Evolutionary conservation across 1,140 invertebrate species (phyloP).

Genomic region (Trichoplusia ni): DNA sequence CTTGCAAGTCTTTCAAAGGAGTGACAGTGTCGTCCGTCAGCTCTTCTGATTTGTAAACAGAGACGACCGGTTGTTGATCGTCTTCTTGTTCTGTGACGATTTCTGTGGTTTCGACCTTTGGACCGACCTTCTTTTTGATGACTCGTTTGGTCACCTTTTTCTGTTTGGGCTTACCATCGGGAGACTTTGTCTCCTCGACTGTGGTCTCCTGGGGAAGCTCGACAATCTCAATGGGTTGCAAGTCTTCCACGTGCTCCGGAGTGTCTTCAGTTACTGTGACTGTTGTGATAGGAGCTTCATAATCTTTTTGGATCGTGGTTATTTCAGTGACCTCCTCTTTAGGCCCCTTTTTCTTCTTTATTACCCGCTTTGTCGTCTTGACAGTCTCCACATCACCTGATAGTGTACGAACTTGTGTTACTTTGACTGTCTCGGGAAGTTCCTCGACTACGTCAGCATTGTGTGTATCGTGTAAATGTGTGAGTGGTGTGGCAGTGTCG

Average conservation of each 20-base stretch:
- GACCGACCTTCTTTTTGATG: constrained; percentile 48
- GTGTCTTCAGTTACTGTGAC: constrained; percentile 45
- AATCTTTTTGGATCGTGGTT: constrained; percentile 46
- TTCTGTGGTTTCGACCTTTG: constrained; percentile 48
- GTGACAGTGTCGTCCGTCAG: background rate
- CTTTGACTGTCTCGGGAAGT: no score
- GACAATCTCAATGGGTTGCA: constrained; percentile 36
- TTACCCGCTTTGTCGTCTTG: no score
- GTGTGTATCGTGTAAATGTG: no score
- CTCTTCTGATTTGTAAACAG: constrained; percentile 32
- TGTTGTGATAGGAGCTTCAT: constrained; percentile 58
- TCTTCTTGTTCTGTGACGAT: constrained; percentile 35
- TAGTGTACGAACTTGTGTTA: no score
- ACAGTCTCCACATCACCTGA: no score
- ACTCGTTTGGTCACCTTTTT: constrained; percentile 51
- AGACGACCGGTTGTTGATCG: constrained; percentile 38
- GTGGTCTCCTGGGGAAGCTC: constrained; percentile 33
- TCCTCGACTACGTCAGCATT: background rate
- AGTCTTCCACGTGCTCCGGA: constrained; percentile 31
- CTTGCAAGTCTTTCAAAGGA: background rate
- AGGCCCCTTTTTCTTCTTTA: background rate
- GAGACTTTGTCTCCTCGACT: constrained; percentile 33
- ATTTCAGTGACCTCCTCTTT: constrained; percentile 58
- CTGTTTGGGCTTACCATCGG: constrained; percentile 44
- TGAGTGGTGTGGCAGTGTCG: no score